phyloP scores from a whole-genome alignment of 1,140 invertebrate species.

The Tribolium madens region DNA sequence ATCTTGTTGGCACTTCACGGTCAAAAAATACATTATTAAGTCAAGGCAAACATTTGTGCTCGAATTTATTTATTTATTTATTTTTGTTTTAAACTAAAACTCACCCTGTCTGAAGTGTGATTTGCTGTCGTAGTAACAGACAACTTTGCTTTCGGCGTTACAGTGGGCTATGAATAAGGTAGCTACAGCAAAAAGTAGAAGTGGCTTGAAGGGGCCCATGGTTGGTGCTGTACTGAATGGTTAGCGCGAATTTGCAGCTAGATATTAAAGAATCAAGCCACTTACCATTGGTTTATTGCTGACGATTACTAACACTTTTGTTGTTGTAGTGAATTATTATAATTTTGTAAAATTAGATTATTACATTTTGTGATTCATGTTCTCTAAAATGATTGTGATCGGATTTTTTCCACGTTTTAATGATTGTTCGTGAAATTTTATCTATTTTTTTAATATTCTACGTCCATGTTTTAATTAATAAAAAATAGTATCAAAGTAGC shows the following conservation, averaged over 20 bases:
- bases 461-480: no score
- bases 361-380: no score
- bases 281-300: conserved; percentile 12
- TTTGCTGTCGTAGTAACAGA: conserved; percentile 79
- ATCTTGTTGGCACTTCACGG: conserved; percentile 33
- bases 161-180: conserved; percentile 21
- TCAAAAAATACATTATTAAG: conserved; percentile 22
- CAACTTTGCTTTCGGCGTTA: conserved; percentile 66
- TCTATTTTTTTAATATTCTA: no score
- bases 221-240: conserved; percentile 23
- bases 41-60: conserved; percentile 3
- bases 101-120: conserved; percentile 77
- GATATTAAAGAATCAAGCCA: conserved; percentile 16
- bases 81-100: conserved; percentile 51
- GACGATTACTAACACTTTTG: conserved; percentile 20
- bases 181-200: conserved; percentile 4
- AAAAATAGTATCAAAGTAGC: no score
- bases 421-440: no score
- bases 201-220: conserved; percentile 21
- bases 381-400: no score
- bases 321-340: not conserved
- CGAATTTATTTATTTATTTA: not conserved
- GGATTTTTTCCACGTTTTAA: no score
- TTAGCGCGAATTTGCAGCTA: not conserved
- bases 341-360: not conserved